Evolutionary conservation across 2,888 invertebrate genomes (phyloP), one percentile per base, ranked within the genome.

Genomic region (Aleiodes alternator): DNA sequence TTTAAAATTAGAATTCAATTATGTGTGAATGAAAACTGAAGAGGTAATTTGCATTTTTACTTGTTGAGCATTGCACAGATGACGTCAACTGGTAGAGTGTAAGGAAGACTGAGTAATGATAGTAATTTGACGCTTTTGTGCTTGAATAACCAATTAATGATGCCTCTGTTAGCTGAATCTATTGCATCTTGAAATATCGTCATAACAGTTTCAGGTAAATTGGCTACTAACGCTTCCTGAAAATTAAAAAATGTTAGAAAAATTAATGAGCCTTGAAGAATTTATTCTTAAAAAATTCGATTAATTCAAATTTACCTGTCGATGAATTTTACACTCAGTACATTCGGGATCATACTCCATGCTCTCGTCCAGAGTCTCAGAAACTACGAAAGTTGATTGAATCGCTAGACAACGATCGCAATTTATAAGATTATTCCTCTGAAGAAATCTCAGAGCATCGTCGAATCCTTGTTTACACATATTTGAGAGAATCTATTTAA

Each of bases 381-480:
- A 95, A 12, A 96, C 92, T 70, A 95, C 93, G 89, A 95, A 96
- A 0, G 96, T 96, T 0, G 96, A 95, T 86, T 96, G 96, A 7
- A 96, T 96, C 1, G 97, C 95, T 75, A 99, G 92, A 87, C 98
- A 98, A 72, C 97, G 92, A 0, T 96, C 96, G 88, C 98, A 99
- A 80, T 95, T 96, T 80, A 99, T 97, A 85, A 98, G 91, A 90
- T 97, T 96, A 88, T 97, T 97, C 78, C 95, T 92, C 83, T 96
- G 96, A 78, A 97, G 90, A 90, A 96, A 97, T 78, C 96, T 91
- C 8, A 97, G 91, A 0, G 96, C 96, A 88, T 97, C 97, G 84
- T 98, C 97, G 90, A 98, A 98, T 29, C 99, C 99, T 91, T 98
- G 98, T 87, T 97, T 96, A 90, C 98, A 99, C 95, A 99, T 97